Conservation (phyloP, 2,888 invertebrate species). For the Philaethria dido region DNA sequence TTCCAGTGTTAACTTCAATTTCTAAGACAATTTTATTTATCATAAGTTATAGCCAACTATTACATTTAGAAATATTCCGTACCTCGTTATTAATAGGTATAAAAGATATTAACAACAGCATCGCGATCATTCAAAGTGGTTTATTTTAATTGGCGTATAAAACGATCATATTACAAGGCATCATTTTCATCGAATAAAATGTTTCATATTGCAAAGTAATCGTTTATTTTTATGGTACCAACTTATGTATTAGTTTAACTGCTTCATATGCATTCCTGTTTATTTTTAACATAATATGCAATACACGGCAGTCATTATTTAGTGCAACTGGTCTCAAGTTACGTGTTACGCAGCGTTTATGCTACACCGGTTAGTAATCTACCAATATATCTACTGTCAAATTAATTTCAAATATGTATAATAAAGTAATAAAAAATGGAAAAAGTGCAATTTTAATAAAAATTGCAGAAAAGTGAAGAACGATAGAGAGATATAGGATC, state of each 20-base stretch:
- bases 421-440: neutral
- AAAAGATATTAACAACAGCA: neutral
- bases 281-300: constrained; percentile 35
- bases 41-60: neutral
- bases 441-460: too few species aligned
- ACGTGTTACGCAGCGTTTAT: constrained; percentile 38
- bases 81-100: constrained; percentile 8
- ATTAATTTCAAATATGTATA: constrained; percentile 4
- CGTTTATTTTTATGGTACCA: neutral
- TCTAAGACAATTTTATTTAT: neutral
- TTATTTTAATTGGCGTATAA: constrained; percentile 24
- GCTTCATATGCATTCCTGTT: constrained; percentile 27
- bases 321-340: constrained; percentile 39
- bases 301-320: constrained; percentile 37
- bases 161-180: constrained; percentile 2
- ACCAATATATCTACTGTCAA: constrained; percentile 15
- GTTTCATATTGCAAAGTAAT: constrained; percentile 6
- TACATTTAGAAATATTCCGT: neutral
- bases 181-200: constrained; percentile 14
- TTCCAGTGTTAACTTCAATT: neutral
- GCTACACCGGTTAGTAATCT: constrained; percentile 35
- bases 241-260: constrained; percentile 19
- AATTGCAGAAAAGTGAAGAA: too few species aligned
- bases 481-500: too few species aligned
- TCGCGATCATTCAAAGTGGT: constrained; percentile 1